phyloP scores from a whole-genome alignment of 1,140 invertebrate species.

The Magallana angulata region DNA sequence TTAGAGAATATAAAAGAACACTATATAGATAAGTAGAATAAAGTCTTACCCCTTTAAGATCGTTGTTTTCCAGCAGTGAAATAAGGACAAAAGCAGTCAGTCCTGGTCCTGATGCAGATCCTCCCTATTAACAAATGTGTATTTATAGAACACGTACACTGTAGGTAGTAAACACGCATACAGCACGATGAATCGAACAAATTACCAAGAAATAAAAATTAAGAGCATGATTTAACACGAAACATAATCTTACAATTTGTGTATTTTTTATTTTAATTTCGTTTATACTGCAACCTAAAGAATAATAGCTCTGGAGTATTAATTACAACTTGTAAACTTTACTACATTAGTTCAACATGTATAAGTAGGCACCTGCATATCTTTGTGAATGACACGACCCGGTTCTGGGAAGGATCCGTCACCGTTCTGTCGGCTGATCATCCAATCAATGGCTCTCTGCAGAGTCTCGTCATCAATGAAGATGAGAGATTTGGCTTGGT shows the following conservation, averaged over 20 bases:
- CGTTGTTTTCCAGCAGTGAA: constrained; percentile 79
- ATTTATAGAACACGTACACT: too few relatives aligned
- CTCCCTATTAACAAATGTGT: constrained; percentile 80
- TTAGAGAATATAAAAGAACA: too few relatives aligned
- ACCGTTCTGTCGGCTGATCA: constrained; percentile 86
- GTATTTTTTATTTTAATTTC: too few relatives aligned
- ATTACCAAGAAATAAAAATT: too few relatives aligned
- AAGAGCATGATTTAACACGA: too few relatives aligned
- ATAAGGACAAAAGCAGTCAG: constrained; percentile 76
- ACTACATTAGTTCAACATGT: not conserved
- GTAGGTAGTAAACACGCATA: too few relatives aligned
- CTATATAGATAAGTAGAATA: not conserved
- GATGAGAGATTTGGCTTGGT: constrained; percentile 89
- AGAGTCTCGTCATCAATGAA: constrained; percentile 88
- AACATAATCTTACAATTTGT: too few relatives aligned
- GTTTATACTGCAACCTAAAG: too few relatives aligned
- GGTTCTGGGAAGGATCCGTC: constrained; percentile 90
- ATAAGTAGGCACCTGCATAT: constrained; percentile 71
- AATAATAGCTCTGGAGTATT: too few relatives aligned
- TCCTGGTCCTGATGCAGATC: constrained; percentile 79
- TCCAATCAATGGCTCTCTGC: constrained; percentile 88
- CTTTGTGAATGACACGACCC: constrained; percentile 72
- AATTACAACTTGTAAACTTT: too few relatives aligned
- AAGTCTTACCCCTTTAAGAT: constrained; percentile 65
- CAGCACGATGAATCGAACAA: too few relatives aligned